Conservation (phyloP, 2,113 vertebrate genomes). For the Catharus bicknelli region DNA sequence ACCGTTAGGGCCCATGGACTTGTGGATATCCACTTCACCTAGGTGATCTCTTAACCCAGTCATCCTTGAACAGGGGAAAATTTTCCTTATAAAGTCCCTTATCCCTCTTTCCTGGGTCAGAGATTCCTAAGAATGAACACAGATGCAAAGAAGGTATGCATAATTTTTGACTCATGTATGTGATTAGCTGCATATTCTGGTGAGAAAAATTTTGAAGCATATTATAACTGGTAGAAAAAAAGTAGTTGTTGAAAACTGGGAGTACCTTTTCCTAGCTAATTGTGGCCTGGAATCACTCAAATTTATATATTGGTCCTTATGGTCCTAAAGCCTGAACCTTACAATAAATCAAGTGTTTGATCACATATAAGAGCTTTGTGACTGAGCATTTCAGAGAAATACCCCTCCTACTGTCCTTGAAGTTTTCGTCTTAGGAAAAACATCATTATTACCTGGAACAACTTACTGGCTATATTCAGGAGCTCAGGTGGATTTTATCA, state of each 20-base stretch:
- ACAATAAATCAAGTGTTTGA: background rate
- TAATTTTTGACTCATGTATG: background rate
- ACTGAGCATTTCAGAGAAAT: background rate
- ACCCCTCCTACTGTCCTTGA: background rate
- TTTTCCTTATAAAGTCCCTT: background rate
- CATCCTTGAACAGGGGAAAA: background rate
- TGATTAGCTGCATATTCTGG: background rate
- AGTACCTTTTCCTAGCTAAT: background rate
- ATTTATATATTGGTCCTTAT: background rate
- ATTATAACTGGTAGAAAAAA: background rate
- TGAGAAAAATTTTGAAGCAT: background rate
- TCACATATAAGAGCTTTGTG: rapidly evolving
- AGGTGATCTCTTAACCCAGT: background rate
- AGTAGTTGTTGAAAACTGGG: background rate
- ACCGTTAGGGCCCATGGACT: background rate
- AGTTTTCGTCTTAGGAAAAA: background rate
- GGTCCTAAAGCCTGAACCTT: background rate
- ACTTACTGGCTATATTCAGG: background rate
- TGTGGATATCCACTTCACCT: background rate
- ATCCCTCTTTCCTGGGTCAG: background rate
- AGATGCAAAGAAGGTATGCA: background rate
- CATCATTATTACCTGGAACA: background rate
- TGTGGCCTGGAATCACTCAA: background rate
- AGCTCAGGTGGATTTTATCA: background rate
- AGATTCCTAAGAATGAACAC: background rate